A percentile compares a stretch with the other conserved stretches of the same genome.
phyloP scores from a whole-genome alignment of 2,888 invertebrate species.

The Hypomecis atomaria region DNA sequence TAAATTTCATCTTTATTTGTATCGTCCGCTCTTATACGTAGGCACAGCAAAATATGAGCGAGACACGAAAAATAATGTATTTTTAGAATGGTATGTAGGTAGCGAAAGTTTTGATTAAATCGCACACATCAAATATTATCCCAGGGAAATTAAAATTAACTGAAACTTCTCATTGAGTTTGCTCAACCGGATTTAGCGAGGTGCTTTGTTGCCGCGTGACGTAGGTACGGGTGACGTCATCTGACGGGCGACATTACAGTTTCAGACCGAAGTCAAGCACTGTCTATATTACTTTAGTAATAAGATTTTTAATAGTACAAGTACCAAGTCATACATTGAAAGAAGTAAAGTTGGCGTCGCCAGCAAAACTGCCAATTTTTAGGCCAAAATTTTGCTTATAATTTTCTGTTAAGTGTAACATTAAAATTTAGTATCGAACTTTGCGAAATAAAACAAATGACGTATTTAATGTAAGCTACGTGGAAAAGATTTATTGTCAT shows the following conservation, averaged over 20 bases:
- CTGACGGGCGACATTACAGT: not conserved
- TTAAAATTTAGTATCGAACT: too few species aligned
- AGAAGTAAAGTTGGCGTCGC: too few species aligned
- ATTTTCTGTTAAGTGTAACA: too few species aligned
- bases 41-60: slow-evolving; percentile 13
- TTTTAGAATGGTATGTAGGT: slow-evolving; percentile 16
- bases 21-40: slow-evolving; percentile 10
- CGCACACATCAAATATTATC: slow-evolving; percentile 9
- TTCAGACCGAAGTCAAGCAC: not conserved
- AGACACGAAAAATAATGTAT: slow-evolving; percentile 25
- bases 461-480: too few species aligned
- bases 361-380: too few species aligned
- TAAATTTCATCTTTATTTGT: slow-evolving; percentile 26
- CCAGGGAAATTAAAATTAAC: not conserved
- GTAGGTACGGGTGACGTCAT: slow-evolving; percentile 14
- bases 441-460: too few species aligned
- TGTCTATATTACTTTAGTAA: too few species aligned
- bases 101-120: slow-evolving; percentile 19
- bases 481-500: slow-evolving; percentile 1
- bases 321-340: too few species aligned
- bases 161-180: slow-evolving; percentile 18
- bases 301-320: too few species aligned
- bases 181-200: not conserved
- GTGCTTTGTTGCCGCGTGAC: slow-evolving; percentile 5
- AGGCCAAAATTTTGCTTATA: too few species aligned